phyloP scores from a whole-genome alignment of 2,113 vertebrate genomes.

The Eidolon helvum region DNA sequence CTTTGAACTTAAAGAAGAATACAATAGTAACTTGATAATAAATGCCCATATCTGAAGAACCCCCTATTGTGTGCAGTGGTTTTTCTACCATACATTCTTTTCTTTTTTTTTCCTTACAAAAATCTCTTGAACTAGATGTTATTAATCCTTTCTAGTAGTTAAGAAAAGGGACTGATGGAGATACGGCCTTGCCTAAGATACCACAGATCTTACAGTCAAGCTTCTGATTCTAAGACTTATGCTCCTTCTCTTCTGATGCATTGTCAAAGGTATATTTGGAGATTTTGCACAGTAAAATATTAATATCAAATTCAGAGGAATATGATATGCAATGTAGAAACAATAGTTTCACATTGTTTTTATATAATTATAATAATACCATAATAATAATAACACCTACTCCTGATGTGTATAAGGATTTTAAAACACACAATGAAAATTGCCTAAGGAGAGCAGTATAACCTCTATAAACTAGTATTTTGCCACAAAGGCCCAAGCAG shows the following conservation, averaged over 20 bases:
- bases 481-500: not conserved
- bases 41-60: not conserved
- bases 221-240: not conserved
- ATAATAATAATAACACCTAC: not conserved
- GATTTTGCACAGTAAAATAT: not conserved
- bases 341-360: not conserved
- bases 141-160: not conserved
- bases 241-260: not conserved
- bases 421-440: not conserved
- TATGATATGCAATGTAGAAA: not conserved
- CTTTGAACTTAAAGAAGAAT: not conserved
- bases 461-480: not conserved
- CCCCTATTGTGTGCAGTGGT: not conserved
- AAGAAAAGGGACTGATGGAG: not conserved
- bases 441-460: not conserved
- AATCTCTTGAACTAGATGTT: not conserved
- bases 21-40: not conserved
- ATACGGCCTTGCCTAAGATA: not conserved
- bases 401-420: not conserved
- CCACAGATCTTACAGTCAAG: not conserved
- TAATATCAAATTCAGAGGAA: not conserved
- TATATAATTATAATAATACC: not conserved
- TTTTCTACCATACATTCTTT: not conserved
- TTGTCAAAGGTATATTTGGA: not conserved
- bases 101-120: not conserved